Conservation (phyloP, 2,113 vertebrate genomes). For the Ptilorrhoa leucosticta region DNA sequence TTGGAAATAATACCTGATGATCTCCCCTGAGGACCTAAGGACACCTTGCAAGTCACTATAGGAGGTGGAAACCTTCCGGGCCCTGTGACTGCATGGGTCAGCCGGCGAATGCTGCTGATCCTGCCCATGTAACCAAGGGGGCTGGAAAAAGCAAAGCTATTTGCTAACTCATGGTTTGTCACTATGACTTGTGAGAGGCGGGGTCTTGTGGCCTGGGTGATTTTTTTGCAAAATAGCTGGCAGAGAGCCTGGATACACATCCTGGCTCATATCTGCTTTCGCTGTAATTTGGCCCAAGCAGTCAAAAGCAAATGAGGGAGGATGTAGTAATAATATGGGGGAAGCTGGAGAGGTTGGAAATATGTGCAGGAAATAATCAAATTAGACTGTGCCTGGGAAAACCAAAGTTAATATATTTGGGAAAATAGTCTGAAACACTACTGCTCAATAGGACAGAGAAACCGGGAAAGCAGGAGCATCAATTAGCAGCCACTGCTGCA, state of each 20-base stretch:
- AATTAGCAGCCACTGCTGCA: background rate
- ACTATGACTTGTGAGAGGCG: background rate
- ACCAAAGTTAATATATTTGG: background rate
- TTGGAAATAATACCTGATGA: background rate
- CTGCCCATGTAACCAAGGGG: background rate
- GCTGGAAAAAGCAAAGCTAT: background rate
- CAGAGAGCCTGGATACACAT: background rate
- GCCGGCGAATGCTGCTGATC: rapidly evolving
- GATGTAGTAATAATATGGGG: background rate
- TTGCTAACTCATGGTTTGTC: background rate
- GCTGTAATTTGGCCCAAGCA: background rate
- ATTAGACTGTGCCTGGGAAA: background rate
- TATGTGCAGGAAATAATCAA: background rate
- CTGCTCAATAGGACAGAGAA: background rate
- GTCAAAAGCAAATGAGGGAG: background rate
- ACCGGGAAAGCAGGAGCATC: background rate
- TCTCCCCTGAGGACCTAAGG: background rate
- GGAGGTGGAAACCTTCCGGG: background rate
- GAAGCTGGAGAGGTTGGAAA: background rate
- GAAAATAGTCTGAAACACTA: background rate
- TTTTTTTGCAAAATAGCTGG: constrained; percentile 1
- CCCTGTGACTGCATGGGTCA: background rate
- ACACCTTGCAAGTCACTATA: background rate
- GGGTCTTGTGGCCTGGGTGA: background rate
- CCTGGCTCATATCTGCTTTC: background rate